Evolutionary conservation across 1,140 invertebrate species (phyloP).

Genomic region (Trypoxylus dichotomus): DNA sequence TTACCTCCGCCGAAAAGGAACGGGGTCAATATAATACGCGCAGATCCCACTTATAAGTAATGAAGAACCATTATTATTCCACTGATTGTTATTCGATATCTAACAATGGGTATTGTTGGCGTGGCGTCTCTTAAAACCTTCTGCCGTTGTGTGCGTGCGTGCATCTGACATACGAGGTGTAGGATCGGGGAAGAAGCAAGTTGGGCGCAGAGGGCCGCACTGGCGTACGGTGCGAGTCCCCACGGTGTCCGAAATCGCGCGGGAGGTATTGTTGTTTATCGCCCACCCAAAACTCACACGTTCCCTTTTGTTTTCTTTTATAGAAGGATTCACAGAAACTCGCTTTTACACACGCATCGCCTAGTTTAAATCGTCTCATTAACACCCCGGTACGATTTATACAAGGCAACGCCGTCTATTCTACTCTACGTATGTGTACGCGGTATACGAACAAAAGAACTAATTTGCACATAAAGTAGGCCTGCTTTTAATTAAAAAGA

Average conservation of each 20-base stretch:
- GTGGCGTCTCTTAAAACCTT: constrained; percentile 2
- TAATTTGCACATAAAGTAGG: constrained; percentile 7
- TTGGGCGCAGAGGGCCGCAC: not conserved
- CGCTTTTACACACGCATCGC: constrained; percentile 2
- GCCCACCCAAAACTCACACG: constrained; percentile 32
- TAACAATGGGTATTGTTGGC: constrained; percentile 32
- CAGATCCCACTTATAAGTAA: constrained; percentile 31
- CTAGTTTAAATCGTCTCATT: constrained; percentile 17
- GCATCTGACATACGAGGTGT: constrained; percentile 20
- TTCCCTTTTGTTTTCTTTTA: constrained; percentile 17
- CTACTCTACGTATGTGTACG: not conserved
- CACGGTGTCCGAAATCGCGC: constrained; percentile 27
- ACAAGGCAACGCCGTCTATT: not conserved
- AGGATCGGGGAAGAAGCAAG: not conserved
- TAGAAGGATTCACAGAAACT: constrained; percentile 14
- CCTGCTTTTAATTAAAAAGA: constrained; percentile 1
- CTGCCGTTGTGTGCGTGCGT: not conserved
- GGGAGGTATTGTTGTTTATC: constrained; percentile 33
- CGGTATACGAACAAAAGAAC: not conserved
- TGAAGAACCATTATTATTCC: constrained; percentile 32
- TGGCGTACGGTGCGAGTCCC: not conserved
- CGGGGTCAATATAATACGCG: not conserved
- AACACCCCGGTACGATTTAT: not conserved
- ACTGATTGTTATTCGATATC: constrained; percentile 31
- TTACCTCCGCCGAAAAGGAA: not conserved